Evolutionary conservation across 2,888 invertebrate species (phyloP).

Genomic region (Protula sp.): DNA sequence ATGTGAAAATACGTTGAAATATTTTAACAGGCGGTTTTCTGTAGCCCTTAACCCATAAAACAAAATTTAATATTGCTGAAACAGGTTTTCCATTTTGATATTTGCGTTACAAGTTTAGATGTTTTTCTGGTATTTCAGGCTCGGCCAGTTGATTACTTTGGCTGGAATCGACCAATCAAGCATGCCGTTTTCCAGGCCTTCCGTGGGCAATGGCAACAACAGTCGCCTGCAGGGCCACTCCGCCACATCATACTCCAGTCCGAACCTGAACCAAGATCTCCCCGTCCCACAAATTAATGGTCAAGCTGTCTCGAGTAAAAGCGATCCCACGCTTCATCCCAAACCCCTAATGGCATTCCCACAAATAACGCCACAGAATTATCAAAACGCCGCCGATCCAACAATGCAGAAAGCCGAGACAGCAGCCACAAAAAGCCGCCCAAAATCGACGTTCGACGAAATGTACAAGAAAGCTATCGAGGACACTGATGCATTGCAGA

Average conservation of each 20-base stretch:
- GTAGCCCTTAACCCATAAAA: too few relatives aligned
- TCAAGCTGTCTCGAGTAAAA: not conserved
- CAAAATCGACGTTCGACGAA: conserved; percentile 18
- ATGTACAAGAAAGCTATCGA: conserved; percentile 20
- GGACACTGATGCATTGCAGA: conserved; percentile 23
- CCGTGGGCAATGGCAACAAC: not conserved
- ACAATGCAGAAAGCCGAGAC: conserved; percentile 4
- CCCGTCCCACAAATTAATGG: not conserved
- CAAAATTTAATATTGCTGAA: too few relatives aligned
- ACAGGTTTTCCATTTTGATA: too few relatives aligned
- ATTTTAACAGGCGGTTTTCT: too few relatives aligned
- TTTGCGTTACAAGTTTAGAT: too few relatives aligned
- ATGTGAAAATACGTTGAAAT: too few relatives aligned
- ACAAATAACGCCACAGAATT: conserved; percentile 10
- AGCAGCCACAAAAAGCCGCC: not conserved
- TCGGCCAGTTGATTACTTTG: conserved; percentile 46
- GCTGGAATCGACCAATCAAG: conserved; percentile 38
- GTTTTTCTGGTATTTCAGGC: conserved; percentile 38
- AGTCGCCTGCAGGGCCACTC: not conserved
- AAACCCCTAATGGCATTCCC: not conserved
- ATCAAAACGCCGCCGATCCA: conserved; percentile 7
- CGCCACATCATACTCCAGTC: not conserved
- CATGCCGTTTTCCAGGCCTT: conserved; percentile 12
- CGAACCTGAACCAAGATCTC: not conserved
- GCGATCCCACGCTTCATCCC: not conserved